A percentile compares a stretch with the other conserved stretches of the same genome.
phyloP scores from a whole-genome alignment of 2,113 vertebrate species.

The Scophthalmus maximus region DNA sequence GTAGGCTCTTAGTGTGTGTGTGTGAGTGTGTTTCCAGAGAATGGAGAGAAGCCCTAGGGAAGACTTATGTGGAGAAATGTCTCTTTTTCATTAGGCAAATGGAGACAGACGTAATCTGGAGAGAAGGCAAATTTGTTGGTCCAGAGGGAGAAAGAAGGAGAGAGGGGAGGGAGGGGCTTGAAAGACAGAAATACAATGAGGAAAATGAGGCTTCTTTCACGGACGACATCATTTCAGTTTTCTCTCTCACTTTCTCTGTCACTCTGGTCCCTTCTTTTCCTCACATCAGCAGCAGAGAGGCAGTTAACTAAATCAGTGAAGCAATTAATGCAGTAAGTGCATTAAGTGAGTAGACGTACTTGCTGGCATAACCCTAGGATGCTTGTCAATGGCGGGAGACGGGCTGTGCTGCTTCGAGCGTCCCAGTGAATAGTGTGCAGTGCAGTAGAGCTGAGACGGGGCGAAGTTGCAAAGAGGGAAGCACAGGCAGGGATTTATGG shows the following conservation, averaged over 20 bases:
- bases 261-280: slow-evolving; percentile 1
- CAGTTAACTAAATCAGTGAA: slow-evolving; percentile 76
- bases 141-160: slow-evolving; percentile 24
- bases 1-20: slow-evolving; percentile 40
- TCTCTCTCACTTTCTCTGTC: slow-evolving; percentile 11
- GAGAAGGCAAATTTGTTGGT: slow-evolving; percentile 53
- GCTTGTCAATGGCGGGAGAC: slow-evolving; percentile 30
- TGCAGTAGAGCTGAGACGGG: slow-evolving; percentile 25
- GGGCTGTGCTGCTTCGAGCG: slow-evolving; percentile 34
- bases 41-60: slow-evolving; percentile 51
- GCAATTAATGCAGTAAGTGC: slow-evolving; percentile 74
- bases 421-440: slow-evolving; percentile 42
- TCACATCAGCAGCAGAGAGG: slow-evolving; percentile 50
- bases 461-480: slow-evolving; percentile 5
- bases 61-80: slow-evolving; percentile 64
- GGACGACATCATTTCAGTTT: background rate
- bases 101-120: slow-evolving; percentile 53
- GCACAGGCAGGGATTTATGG: slow-evolving; percentile 8
- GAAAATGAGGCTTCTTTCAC: slow-evolving; percentile 26
- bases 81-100: slow-evolving; percentile 76
- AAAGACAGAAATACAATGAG: slow-evolving; percentile 39
- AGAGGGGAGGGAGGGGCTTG: background rate
- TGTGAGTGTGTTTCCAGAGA: slow-evolving; percentile 34
- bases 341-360: slow-evolving; percentile 51
- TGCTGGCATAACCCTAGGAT: slow-evolving; percentile 24